Percentiles rank a stretch among this genome's conserved stretches.
phyloP scores from a whole-genome alignment of 2,888 invertebrate species.

The Zygothrica quintamaculata region DNA sequence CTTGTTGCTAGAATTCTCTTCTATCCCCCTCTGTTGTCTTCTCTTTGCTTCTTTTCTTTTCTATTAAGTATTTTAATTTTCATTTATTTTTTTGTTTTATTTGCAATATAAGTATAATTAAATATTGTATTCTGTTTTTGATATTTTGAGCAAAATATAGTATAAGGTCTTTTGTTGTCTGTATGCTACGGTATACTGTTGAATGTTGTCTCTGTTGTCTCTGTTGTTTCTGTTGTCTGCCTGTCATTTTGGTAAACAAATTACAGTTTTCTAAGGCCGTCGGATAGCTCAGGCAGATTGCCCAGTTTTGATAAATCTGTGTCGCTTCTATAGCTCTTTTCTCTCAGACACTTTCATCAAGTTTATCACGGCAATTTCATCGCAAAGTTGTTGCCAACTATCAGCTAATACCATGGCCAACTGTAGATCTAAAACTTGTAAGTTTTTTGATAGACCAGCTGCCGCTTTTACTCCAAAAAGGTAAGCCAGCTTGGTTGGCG shows the following conservation, averaged over 20 bases:
- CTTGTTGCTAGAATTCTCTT: slow-evolving; percentile 21
- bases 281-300: slow-evolving; percentile 76
- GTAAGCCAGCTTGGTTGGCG: no score
- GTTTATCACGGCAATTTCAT: slow-evolving; percentile 75
- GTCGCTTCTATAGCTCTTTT: slow-evolving; percentile 25
- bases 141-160: no score
- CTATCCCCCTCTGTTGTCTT: no score
- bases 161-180: slow-evolving; percentile 1
- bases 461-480: slow-evolving; percentile 32
- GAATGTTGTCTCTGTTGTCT: no score
- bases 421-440: slow-evolving; percentile 4
- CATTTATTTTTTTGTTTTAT: not conserved
- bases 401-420: slow-evolving; percentile 6
- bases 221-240: slow-evolving; percentile 23
- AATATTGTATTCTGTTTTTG: slow-evolving; percentile 10
- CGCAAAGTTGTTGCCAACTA: slow-evolving; percentile 58
- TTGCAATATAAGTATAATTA: slow-evolving; percentile 35
- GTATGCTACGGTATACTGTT: no score
- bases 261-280: no score
- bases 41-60: no score
- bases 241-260: slow-evolving; percentile 68
- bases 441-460: slow-evolving; percentile 33
- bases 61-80: no score
- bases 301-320: slow-evolving; percentile 73
- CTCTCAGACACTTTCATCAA: slow-evolving; percentile 73